These are phyloP conservation scores for Coregonus suidteri DNA, from an alignment of 2,797 vertebrate genomes.

Conservation along the genomic window DNA sequence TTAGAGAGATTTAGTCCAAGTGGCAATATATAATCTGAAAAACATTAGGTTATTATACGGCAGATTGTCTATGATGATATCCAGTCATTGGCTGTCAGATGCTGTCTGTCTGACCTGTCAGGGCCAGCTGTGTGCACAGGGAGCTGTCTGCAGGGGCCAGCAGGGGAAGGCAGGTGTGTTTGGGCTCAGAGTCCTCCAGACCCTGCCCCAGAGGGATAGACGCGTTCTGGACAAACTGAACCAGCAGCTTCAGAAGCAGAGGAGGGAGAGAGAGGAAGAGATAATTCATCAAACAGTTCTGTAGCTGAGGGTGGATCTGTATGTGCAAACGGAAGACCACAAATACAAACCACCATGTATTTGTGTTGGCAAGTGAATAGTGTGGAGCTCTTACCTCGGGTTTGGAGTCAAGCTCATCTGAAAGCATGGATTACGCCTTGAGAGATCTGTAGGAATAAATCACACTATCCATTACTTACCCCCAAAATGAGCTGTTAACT, in stretches of 20 bases:
- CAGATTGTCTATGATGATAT: neutral
- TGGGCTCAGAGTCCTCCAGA: slow-evolving; percentile 87
- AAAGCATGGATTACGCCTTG: slow-evolving; percentile 97
- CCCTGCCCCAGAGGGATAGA: slow-evolving; percentile 93
- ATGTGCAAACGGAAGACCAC: neutral
- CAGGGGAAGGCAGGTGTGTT: slow-evolving; percentile 88
- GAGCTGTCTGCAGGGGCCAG: slow-evolving; percentile 85
- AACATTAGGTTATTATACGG: neutral
- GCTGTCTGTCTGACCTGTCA: slow-evolving; percentile 83
- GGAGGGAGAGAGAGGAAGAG: slow-evolving; percentile 23
- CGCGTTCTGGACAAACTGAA: slow-evolving; percentile 99
- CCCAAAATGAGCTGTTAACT: slow-evolving; percentile 34
- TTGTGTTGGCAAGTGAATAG: neutral
- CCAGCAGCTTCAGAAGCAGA: slow-evolving; percentile 85
- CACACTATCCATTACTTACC: slow-evolving; percentile 29
- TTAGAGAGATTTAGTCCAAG: neutral
- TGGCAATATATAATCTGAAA: neutral
- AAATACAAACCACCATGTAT: neutral
- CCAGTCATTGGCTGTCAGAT: neutral
- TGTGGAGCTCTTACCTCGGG: slow-evolving; percentile 83
- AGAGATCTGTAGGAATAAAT: slow-evolving; percentile 66
- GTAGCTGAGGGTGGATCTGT: neutral
- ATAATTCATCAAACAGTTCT: neutral
- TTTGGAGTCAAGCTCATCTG: slow-evolving; percentile 99
- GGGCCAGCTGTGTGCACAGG: slow-evolving; percentile 88